Percentiles rank a stretch among this genome's conserved stretches.
Conservation (phyloP, 2,113 vertebrate species). For the Tachuris rubrigastra region DNA sequence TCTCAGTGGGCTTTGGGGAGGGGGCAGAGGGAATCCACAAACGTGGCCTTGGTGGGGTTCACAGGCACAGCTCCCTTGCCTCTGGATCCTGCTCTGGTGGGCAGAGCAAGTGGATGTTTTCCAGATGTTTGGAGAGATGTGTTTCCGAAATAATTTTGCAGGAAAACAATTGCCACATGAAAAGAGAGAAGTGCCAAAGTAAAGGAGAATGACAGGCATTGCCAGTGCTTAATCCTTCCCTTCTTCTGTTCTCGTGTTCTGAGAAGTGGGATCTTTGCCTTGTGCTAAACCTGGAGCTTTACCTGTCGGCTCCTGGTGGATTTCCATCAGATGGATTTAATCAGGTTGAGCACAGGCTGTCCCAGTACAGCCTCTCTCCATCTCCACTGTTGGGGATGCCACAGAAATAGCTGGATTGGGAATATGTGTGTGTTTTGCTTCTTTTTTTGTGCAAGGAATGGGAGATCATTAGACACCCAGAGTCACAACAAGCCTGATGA, state of each 20-base stretch:
- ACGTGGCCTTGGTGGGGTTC: not conserved
- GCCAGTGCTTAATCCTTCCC: not conserved
- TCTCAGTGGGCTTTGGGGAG: not conserved
- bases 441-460: not conserved
- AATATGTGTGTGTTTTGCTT: not conserved
- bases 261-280: not conserved
- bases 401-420: not conserved
- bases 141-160: not conserved
- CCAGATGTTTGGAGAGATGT: constrained; percentile 40
- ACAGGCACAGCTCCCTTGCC: not conserved
- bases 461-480: not conserved
- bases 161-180: constrained; percentile 7
- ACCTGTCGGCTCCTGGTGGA: not conserved
- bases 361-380: not conserved
- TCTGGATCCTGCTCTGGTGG: not conserved
- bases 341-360: not conserved
- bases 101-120: constrained; percentile 29
- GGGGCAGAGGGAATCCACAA: not conserved
- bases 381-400: not conserved
- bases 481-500: not conserved
- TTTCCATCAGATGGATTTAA: not conserved
- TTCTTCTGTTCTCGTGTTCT: not conserved
- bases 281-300: not conserved
- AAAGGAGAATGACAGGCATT: not conserved
- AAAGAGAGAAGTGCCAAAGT: not conserved